Conservation (phyloP, 2,797 vertebrate genomes). For the Sciaenops ocellatus region DNA sequence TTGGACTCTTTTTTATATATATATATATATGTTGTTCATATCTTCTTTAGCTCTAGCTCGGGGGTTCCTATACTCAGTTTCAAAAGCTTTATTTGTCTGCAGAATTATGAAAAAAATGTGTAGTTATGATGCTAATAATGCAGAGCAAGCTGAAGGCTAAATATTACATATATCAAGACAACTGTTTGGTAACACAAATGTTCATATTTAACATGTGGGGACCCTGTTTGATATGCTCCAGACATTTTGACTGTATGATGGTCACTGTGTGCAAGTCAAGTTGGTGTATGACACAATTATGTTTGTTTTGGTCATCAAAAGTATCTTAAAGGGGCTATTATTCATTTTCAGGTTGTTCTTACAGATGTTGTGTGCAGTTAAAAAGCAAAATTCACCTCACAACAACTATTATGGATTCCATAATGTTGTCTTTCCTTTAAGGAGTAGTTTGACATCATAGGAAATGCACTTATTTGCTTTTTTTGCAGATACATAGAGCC, state of each 20-base stretch:
- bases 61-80: conserved; percentile 12
- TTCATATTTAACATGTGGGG: conserved; percentile 19
- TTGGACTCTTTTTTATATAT: conserved; percentile 52
- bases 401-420: background rate
- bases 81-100: conserved; percentile 8
- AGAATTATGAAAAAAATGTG: background rate
- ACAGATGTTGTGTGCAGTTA: background rate
- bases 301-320: conserved; percentile 14
- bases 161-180: background rate
- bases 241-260: background rate
- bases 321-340: background rate
- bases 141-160: background rate
- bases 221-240: background rate
- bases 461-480: background rate
- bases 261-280: too few relatives aligned
- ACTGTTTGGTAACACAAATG: background rate
- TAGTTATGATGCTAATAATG: conserved; percentile 7
- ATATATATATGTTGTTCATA: conserved; percentile 53
- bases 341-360: background rate
- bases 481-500: background rate
- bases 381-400: background rate
- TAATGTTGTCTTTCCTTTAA: background rate
- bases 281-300: too few relatives aligned
- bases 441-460: background rate
- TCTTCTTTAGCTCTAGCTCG: conserved; percentile 34